Evolutionary conservation across 2,113 vertebrate species (phyloP), one percentile per base, ranked within the genome.

Genomic region (Pseudorhombus dupliciocellatus): DNA sequence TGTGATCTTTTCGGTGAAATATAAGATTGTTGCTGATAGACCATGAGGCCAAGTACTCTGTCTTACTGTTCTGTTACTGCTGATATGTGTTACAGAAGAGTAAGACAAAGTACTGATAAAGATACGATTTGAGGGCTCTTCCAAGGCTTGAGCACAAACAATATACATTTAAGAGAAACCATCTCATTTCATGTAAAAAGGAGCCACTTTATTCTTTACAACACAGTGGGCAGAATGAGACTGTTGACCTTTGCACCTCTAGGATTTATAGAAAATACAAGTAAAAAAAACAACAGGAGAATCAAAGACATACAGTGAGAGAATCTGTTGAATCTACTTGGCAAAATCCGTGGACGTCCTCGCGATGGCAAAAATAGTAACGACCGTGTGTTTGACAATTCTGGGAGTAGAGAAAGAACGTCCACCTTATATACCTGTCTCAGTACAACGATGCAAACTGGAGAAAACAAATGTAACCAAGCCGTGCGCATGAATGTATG

Each of bases 181-280:
- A 75, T 26, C 65, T 40, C 20, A 48, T 50, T 68, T 74, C 42
- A 37, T 55, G 16, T 48, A 75, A 87, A 77, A 84, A 48, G 50
- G 83, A 87, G 74, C 70, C 31, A 65, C 70, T 87, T 85, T 79
- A 79, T 84, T 85, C 51, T 69, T 67, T 71, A 73, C 58, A 86
- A 70, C 81, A 84, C 60, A 81, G 64, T 73, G 70, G 54, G 85
- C 79, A 87, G 60, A 66, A 59, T 69, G 34, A 79, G 60, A 48
- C 46, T 66, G 50, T 61, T 55, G 53, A 66, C 21, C 40, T 77
- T 55, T 57, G 21, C 64, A 67, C 69, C 52, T 85, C 61, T 70
- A 73, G 53, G 51, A 85, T 59, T 83, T 80, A 75, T 80, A 87
- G 62, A 86, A 85, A 87, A 88, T 31, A 11, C 30, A 34, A 77